These are phyloP conservation scores for Nestor notabilis DNA, from an alignment of 2,113 vertebrate genomes.

Conservation along the genomic window DNA sequence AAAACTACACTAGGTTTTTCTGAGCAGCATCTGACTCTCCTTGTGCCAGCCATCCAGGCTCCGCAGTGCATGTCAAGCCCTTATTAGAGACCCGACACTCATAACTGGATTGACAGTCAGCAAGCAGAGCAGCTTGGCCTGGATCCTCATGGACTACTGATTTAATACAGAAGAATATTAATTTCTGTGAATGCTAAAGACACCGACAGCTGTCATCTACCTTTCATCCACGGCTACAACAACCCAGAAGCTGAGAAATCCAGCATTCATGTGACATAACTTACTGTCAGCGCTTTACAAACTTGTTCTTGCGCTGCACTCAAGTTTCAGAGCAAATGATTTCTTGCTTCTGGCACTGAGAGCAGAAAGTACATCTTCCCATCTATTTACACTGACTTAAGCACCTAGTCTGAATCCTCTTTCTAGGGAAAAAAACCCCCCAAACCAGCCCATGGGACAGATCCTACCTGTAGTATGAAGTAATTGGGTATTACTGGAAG, in stretches of 20 bases:
- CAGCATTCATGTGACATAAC: background rate
- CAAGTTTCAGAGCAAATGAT: background rate
- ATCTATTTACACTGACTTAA: background rate
- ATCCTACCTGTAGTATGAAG: background rate
- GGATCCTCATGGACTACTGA: background rate
- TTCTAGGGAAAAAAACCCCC: background rate
- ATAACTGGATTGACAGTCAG: background rate
- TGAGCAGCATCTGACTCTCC: background rate
- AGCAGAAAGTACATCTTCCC: background rate
- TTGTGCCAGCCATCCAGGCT: background rate
- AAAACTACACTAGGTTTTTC: background rate
- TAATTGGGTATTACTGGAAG: background rate
- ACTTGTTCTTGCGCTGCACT: background rate
- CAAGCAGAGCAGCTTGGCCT: background rate
- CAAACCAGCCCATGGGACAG: background rate
- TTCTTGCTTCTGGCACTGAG: background rate
- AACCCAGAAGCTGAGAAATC: background rate
- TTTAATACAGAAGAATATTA: background rate
- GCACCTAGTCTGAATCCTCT: background rate
- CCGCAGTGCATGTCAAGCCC: accelerated
- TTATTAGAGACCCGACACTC: background rate
- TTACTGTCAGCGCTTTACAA: background rate
- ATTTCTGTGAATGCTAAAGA: background rate
- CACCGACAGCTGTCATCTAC: background rate
- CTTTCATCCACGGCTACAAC: background rate